phyloP scores from a whole-genome alignment of 1,140 invertebrate genomes.

The Yoshiicerus persimilis region DNA sequence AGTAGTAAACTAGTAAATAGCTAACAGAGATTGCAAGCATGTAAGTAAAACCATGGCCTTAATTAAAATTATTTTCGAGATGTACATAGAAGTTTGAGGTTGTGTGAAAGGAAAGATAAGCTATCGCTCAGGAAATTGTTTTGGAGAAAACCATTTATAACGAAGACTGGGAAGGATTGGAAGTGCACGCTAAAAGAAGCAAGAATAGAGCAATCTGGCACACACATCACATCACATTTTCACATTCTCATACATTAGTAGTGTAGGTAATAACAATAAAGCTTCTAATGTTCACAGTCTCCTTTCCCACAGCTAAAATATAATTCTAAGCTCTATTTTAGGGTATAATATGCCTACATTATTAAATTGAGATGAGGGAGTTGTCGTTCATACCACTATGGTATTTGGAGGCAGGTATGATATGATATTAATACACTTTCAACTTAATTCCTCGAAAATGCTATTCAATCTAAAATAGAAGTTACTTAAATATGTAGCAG shows the following conservation, averaged over 20 bases:
- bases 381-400: background rate
- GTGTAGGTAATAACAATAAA: background rate
- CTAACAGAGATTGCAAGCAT: background rate
- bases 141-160: conserved; percentile 10
- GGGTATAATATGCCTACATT: background rate
- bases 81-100: background rate
- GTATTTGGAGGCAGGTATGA: background rate
- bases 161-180: background rate
- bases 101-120: background rate
- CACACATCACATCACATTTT: background rate
- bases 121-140: conserved; percentile 14
- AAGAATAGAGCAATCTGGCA: background rate
- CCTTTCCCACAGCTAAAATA: background rate
- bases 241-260: background rate
- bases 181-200: background rate
- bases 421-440: background rate
- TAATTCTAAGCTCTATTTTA: background rate
- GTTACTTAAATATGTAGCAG: too few species aligned
- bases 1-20: background rate
- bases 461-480: background rate
- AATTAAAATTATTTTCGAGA: conserved; percentile 8
- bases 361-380: background rate
- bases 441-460: background rate
- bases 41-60: background rate
- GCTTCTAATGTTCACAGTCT: background rate